Evolutionary conservation across 92 coral and sea anemone genomes (phyloP), one percentile per base, ranked within the genome.

Genomic region (Epizoanthus rinbou): DNA sequence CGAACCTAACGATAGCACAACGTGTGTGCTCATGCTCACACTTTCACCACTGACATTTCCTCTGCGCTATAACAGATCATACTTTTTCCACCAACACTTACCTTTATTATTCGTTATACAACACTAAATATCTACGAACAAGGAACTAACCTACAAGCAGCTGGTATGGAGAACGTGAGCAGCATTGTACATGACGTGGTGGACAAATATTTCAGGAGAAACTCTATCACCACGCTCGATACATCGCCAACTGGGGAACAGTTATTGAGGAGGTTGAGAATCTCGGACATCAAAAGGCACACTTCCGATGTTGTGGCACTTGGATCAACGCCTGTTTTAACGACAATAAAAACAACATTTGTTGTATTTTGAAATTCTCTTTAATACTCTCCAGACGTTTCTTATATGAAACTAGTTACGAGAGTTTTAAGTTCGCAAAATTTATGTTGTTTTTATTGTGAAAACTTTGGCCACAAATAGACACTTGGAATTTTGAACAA

Each of bases 201-300:
- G 73, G 89, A 89, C 74, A 94, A 63, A 85, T 91, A 92, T 63
- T 85, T 86, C 39, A 92, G 86, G 22, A 94, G 82, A 45, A 69
- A 89, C 73, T 97, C 91, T 64, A 94, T 78, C 0, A 88, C 89
- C 6, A 88, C 87, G 3, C 80, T 75, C 6, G 91, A 80, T 58
- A 94, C 90, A 69, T 90, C 90, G 69, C 89, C 92, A 43, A 83
- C 92, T 16, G 99, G 98, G 10, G 97, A 87, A 63, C 98, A 90
- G 70, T 87, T 93, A 84, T 97, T 97, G 43, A 97, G 87, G 19
- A 97, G 93, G 74, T 92, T 90, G 56, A 97, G 89, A 24, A 92
- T 86, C 70, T 94, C 99, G 8, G 92, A 91, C 86, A 93, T 84
- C 88, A 93, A 90, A 31, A 91, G 64, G 43, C 98, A 93, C 31